A percentile compares a stretch with the other conserved stretches of the same genome.
These are phyloP conservation scores for Eilema caniola DNA, from an alignment of 2,888 invertebrate genomes.

Conservation along the genomic window DNA sequence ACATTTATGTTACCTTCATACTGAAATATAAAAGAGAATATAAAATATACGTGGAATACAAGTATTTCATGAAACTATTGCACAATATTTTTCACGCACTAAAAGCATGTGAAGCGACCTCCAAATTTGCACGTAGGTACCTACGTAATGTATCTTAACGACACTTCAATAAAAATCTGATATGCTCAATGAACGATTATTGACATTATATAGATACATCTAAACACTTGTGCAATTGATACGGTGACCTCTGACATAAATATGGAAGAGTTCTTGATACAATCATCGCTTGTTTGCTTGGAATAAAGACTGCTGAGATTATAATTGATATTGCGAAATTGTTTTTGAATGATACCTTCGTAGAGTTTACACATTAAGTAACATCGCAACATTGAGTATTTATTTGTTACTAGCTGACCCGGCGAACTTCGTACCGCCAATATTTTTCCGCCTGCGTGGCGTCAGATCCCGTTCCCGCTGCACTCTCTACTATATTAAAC, in stretches of 20 bases:
- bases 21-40: no score
- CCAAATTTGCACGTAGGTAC: background rate
- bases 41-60: background rate
- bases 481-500: no score
- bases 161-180: conserved; percentile 37
- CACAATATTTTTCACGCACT: background rate
- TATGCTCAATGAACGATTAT: conserved; percentile 35
- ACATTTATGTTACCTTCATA: background rate
- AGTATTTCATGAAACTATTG: background rate
- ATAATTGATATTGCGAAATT: background rate
- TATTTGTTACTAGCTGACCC: no score
- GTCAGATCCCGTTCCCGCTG: no score
- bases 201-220: conserved; percentile 26
- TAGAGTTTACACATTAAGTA: no score
- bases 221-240: conserved; percentile 39
- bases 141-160: conserved; percentile 19
- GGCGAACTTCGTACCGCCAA: no score
- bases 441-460: no score
- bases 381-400: no score
- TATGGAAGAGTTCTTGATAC: conserved; percentile 2
- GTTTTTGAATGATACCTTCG: background rate
- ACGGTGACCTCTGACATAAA: conserved; percentile 27
- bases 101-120: background rate
- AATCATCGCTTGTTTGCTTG: background rate
- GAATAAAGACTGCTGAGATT: background rate